phyloP scores from a whole-genome alignment of 2,888 invertebrate species.

The Machimus rusticus region DNA sequence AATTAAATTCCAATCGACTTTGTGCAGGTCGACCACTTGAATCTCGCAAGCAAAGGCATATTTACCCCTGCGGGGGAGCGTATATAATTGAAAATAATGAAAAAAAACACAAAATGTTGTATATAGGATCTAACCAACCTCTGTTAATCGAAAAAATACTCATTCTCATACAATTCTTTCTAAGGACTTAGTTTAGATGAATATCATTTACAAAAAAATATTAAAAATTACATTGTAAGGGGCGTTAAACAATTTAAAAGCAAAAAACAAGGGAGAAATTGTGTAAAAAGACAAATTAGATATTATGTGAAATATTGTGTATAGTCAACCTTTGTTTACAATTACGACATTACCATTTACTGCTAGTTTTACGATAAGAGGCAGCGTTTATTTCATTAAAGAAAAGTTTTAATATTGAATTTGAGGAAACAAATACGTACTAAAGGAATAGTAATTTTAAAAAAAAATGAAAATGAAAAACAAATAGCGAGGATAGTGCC shows the following conservation, averaged over 20 bases:
- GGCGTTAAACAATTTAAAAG: not conserved
- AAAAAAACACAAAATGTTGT: not conserved
- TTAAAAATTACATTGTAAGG: not conserved
- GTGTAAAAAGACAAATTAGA: slow-evolving; percentile 35
- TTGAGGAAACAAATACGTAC: slow-evolving; percentile 28
- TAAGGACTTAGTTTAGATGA: slow-evolving; percentile 21
- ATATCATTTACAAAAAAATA: slow-evolving; percentile 17
- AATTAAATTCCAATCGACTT: not conserved
- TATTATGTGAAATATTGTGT: slow-evolving; percentile 33
- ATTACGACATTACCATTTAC: not conserved
- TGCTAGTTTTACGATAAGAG: slow-evolving; percentile 18
- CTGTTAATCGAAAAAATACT: slow-evolving; percentile 18
- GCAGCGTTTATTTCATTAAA: slow-evolving; percentile 16
- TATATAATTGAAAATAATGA: not conserved
- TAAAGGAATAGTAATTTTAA: slow-evolving; percentile 5
- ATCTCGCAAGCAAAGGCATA: not conserved
- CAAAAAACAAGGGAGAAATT: slow-evolving; percentile 34
- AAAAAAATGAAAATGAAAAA: not conserved
- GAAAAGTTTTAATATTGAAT: slow-evolving; percentile 15
- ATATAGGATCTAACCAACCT: not conserved
- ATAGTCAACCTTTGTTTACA: slow-evolving; percentile 13
- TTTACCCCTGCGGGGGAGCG: not conserved
- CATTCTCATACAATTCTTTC: not conserved
- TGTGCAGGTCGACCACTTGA: not conserved
- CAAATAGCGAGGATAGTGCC: not conserved